Conservation (phyloP, 2,888 invertebrate species). For the Sabatieria punctata region DNA sequence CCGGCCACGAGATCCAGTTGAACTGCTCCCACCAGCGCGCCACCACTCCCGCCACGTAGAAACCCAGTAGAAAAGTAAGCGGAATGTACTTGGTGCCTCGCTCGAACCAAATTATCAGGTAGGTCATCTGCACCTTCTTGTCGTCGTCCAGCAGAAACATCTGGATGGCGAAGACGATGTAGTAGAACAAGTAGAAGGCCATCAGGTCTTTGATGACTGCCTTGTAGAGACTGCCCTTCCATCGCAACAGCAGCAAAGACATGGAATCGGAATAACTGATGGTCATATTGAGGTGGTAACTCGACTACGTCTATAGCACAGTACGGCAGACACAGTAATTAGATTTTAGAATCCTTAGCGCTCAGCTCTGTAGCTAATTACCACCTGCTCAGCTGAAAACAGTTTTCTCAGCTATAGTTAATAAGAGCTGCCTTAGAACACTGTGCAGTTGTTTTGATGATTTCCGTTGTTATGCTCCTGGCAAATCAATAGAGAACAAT, state of each 20-base stretch:
- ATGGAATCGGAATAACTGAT: slow-evolving; percentile 4
- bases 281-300: too few species aligned
- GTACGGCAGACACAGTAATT: too few species aligned
- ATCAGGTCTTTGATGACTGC: slow-evolving; percentile 1
- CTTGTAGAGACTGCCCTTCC: slow-evolving; percentile 8
- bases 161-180: neutral
- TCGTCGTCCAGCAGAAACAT: neutral
- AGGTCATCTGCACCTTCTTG: neutral
- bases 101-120: slow-evolving; percentile 1
- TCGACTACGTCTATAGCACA: too few species aligned
- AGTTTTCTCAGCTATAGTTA: too few species aligned
- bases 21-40: slow-evolving; percentile 24
- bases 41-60: slow-evolving; percentile 5
- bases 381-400: too few species aligned
- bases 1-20: slow-evolving; percentile 23
- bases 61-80: slow-evolving; percentile 4
- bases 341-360: too few species aligned
- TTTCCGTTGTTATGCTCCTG: too few species aligned
- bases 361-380: too few species aligned
- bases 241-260: neutral
- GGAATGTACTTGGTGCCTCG: slow-evolving; percentile 2
- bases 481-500: too few species aligned
- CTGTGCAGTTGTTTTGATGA: too few species aligned
- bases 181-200: slow-evolving; percentile 2
- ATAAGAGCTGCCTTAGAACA: too few species aligned